Percentiles rank a stretch among this genome's conserved stretches.
Conservation (phyloP, 1,140 invertebrate species). For the Eumaeus atala region DNA sequence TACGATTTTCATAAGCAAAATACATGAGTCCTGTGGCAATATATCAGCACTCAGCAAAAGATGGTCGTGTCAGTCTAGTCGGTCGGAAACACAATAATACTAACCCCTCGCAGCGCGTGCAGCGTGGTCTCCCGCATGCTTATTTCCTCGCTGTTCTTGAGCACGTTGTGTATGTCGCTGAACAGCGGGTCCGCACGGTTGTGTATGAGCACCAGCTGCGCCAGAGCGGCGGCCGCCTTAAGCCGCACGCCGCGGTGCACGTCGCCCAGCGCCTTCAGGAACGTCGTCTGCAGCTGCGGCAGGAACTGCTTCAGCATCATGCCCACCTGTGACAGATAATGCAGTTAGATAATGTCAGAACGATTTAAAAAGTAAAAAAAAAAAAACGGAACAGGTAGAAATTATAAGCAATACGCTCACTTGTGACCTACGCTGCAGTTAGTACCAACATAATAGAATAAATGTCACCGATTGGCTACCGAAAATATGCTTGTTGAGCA, state of each 20-base stretch:
- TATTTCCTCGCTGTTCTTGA: constrained; percentile 89
- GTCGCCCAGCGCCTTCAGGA: constrained; percentile 95
- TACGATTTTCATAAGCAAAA: too few species aligned
- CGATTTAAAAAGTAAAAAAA: too few species aligned
- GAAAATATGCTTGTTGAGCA: too few species aligned
- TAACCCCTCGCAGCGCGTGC: constrained; percentile 85
- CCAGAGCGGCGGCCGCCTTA: constrained; percentile 90
- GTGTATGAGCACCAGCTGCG: constrained; percentile 93
- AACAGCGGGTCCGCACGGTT: constrained; percentile 91
- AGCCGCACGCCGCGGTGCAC: constrained; percentile 89
- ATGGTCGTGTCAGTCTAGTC: too few species aligned
- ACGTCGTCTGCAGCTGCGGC: constrained; percentile 98
- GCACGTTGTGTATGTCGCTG: constrained; percentile 89
- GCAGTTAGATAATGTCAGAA: constrained; percentile 6
- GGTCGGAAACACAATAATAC: too few species aligned
- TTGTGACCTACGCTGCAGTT: constrained; percentile 55
- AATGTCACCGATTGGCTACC: too few species aligned
- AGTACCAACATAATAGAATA: background rate
- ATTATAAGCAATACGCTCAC: constrained; percentile 93
- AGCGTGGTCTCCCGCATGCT: constrained; percentile 92
- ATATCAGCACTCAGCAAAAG: too few species aligned
- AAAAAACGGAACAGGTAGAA: too few species aligned
- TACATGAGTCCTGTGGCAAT: too few species aligned
- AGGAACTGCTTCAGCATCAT: constrained; percentile 97
- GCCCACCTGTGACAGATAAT: constrained; percentile 79